A percentile compares a stretch with the other conserved stretches of the same genome.
These are phyloP conservation scores for Dasyprocta punctata DNA, from an alignment of 2,113 vertebrate genomes.

Conservation along the genomic window DNA sequence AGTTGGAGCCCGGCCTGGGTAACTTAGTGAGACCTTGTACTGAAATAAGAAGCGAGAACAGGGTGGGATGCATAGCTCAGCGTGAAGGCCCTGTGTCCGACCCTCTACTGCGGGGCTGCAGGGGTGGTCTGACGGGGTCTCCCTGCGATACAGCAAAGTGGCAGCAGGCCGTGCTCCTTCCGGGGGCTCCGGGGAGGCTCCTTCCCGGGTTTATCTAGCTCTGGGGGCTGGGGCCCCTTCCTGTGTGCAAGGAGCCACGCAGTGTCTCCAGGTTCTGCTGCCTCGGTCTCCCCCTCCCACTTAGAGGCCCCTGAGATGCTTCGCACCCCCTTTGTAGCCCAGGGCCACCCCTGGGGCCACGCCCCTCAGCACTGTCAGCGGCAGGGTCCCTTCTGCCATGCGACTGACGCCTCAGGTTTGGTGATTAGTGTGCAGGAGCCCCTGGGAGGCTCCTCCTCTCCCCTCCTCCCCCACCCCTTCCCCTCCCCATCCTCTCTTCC, in stretches of 20 bases:
- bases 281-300: neutral
- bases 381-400: neutral
- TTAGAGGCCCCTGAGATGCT: neutral
- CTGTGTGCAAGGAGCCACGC: neutral
- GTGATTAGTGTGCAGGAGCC: too few relatives aligned
- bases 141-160: neutral
- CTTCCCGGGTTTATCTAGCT: neutral
- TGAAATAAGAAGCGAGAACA: neutral
- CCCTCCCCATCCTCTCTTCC: too few relatives aligned
- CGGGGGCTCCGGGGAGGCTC: too few relatives aligned
- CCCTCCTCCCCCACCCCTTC: too few relatives aligned
- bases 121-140: neutral
- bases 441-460: neutral
- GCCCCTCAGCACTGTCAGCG: neutral
- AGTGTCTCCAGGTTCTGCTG: neutral
- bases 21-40: neutral
- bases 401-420: neutral
- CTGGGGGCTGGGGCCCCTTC: neutral
- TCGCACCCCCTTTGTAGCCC: neutral
- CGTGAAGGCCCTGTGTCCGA: neutral
- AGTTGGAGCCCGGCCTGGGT: neutral
- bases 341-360: neutral
- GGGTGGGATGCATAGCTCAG: neutral
- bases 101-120: neutral
- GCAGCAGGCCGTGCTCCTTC: neutral